Evolutionary conservation across 2,888 invertebrate species (phyloP).

Genomic region (Drosophila longiperda): DNA sequence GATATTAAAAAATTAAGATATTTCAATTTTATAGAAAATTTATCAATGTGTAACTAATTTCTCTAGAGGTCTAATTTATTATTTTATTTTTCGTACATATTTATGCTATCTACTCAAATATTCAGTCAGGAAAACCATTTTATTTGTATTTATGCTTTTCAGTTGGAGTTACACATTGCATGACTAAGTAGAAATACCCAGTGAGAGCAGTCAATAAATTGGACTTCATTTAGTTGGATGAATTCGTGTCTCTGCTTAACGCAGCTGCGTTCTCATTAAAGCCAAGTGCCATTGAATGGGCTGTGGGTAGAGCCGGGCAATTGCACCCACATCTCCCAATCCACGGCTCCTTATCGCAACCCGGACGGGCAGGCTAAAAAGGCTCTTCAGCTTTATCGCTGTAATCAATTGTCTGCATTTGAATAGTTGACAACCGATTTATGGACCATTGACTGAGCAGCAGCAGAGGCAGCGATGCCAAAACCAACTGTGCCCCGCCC

Average conservation of each 20-base stretch:
- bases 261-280: conserved; percentile 74
- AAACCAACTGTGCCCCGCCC: conserved; percentile 47
- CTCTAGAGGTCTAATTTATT: background rate
- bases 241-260: conserved; percentile 43
- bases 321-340: conserved; percentile 6
- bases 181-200: background rate
- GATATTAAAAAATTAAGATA: background rate
- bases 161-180: background rate
- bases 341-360: background rate
- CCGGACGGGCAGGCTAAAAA: conserved; percentile 47
- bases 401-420: conserved; percentile 80
- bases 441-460: conserved; percentile 79
- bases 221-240: conserved; percentile 26
- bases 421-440: conserved; percentile 82
- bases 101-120: too few relatives aligned
- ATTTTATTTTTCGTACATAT: too few relatives aligned
- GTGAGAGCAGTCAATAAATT: conserved; percentile 2
- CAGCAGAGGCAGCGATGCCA: conserved; percentile 29
- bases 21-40: background rate
- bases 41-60: background rate
- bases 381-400: conserved; percentile 78
- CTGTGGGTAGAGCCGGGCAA: conserved; percentile 11
- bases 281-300: conserved; percentile 31
- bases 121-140: background rate
- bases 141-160: background rate